Evolutionary conservation across 2,888 invertebrate species (phyloP).

Genomic region (Dinocampus coccinellae): DNA sequence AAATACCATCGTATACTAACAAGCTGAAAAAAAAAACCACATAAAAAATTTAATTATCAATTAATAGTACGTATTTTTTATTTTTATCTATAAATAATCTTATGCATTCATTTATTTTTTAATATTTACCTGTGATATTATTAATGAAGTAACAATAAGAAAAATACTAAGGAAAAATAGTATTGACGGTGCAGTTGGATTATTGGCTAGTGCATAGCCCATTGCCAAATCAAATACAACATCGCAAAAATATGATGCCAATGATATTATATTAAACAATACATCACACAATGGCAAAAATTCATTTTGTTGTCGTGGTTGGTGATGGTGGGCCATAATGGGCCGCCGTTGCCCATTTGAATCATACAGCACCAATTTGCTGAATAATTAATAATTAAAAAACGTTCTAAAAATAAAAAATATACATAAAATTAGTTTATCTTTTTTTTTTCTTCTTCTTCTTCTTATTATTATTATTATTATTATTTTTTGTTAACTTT

Average conservation of each 20-base stretch:
- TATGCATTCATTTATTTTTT: neutral
- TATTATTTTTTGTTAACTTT: too few relatives aligned
- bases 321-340: slow-evolving; percentile 68
- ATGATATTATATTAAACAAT: slow-evolving; percentile 89
- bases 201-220: slow-evolving; percentile 84
- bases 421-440: neutral
- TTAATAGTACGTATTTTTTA: neutral
- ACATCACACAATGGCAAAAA: slow-evolving; percentile 93
- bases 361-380: slow-evolving; percentile 54
- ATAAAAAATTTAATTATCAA: neutral
- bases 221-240: slow-evolving; percentile 90
- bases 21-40: slow-evolving; percentile 67
- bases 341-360: slow-evolving; percentile 67
- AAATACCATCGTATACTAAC: slow-evolving; percentile 84
- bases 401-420: slow-evolving; percentile 13
- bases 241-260: slow-evolving; percentile 92
- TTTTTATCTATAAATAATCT: too few relatives aligned
- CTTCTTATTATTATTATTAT: too few relatives aligned
- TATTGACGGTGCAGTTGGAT: slow-evolving; percentile 55
- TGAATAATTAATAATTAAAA: slow-evolving; percentile 41
- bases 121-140: slow-evolving; percentile 78
- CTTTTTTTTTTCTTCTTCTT: too few relatives aligned
- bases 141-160: slow-evolving; percentile 79
- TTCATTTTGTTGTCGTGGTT: slow-evolving; percentile 71
- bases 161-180: slow-evolving; percentile 72